phyloP scores from a whole-genome alignment of 2,113 vertebrate species.

The Notiomystis cincta region DNA sequence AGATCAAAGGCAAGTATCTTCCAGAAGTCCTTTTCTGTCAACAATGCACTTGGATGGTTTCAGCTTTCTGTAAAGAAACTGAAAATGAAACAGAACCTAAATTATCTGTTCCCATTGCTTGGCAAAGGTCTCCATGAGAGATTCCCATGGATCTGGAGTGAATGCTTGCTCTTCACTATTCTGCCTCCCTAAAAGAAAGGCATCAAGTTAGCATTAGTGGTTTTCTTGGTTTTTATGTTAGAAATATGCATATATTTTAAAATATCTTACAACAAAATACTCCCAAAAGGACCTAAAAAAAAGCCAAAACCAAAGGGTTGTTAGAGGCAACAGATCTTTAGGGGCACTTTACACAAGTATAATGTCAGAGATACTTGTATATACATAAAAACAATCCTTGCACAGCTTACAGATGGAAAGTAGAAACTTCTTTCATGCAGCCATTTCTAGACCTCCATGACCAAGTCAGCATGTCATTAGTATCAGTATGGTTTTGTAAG shows the following conservation, averaged over 20 bases:
- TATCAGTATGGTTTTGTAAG: not conserved
- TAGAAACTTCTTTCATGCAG: not conserved
- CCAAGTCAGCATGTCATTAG: not conserved
- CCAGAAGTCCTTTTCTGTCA: conserved; percentile 42
- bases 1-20: conserved; percentile 52
- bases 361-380: not conserved
- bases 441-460: not conserved
- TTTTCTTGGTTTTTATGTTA: not conserved
- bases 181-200: not conserved
- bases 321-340: not conserved
- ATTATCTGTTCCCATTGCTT: not conserved
- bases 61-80: conserved; percentile 6
- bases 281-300: not conserved
- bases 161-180: not conserved
- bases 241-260: not conserved
- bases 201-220: not conserved
- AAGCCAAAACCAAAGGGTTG: accelerated
- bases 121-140: not conserved
- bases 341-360: not conserved
- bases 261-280: not conserved
- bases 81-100: conserved; percentile 30
- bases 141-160: not conserved
- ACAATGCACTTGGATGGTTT: not conserved
- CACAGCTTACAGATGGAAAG: not conserved
- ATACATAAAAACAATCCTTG: not conserved